Percentiles rank a stretch among this genome's conserved stretches.
phyloP scores from a whole-genome alignment of 2,113 vertebrate genomes.

The Piliocolobus tephrosceles region DNA sequence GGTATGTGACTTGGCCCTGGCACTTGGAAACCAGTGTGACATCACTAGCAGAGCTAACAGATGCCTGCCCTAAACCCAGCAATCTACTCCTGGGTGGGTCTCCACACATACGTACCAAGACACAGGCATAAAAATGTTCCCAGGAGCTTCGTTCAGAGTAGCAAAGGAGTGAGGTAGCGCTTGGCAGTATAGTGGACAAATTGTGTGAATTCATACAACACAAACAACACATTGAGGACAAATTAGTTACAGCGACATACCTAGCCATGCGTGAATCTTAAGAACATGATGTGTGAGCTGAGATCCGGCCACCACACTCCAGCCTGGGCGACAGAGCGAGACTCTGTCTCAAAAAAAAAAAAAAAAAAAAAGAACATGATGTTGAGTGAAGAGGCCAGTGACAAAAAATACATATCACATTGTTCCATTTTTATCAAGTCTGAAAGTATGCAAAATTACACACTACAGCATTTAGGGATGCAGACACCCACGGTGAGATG shows the following conservation, averaged over 20 bases:
- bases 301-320: no score
- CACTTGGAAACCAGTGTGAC: not conserved
- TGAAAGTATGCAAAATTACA: not conserved
- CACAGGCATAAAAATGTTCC: not conserved
- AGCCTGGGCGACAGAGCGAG: no score
- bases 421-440: not conserved
- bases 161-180: not conserved
- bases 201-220: no score
- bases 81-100: no score
- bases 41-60: not conserved
- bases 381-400: not conserved
- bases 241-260: not conserved
- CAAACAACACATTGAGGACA: not conserved
- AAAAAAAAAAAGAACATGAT: not conserved
- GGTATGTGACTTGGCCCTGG: not conserved
- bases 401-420: no score
- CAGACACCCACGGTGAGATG: fast-evolving
- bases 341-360: no score
- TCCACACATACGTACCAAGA: fast-evolving
- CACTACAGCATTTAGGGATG: not conserved
- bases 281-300: no score
- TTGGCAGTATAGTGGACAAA: not conserved
- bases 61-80: no score
- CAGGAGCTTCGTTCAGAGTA: not conserved
- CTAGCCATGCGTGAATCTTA: not conserved